Evolutionary conservation across 2,797 vertebrate species (phyloP).

Genomic region (Yasuhikotakia modesta): DNA sequence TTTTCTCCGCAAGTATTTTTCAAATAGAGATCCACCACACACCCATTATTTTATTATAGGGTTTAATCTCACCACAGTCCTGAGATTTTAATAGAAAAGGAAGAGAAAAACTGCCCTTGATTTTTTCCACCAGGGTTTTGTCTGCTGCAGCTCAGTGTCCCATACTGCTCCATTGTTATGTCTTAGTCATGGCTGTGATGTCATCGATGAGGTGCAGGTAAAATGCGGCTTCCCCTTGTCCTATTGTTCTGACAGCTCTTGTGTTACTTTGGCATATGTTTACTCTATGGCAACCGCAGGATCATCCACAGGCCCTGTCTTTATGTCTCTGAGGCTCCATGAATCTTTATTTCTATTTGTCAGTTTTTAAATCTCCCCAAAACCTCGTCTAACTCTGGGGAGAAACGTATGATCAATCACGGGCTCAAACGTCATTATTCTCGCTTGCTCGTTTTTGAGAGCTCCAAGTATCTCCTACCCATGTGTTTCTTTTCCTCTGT

Average conservation of each 20-base stretch:
- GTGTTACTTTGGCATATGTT: slow-evolving; percentile 58
- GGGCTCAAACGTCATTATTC: slow-evolving; percentile 24
- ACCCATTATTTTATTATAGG: slow-evolving; percentile 82
- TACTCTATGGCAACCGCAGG: slow-evolving; percentile 1
- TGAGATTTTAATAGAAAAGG: slow-evolving; percentile 72
- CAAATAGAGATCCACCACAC: slow-evolving; percentile 76
- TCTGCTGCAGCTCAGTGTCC: slow-evolving; percentile 66
- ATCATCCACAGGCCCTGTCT: slow-evolving; percentile 62
- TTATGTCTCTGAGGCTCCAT: slow-evolving; percentile 49
- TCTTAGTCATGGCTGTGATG: not conserved
- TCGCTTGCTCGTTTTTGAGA: not conserved
- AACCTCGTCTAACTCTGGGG: slow-evolving; percentile 66
- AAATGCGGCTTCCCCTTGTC: slow-evolving; percentile 16
- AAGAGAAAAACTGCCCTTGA: slow-evolving; percentile 70
- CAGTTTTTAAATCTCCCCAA: slow-evolving; percentile 53
- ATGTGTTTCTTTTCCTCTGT: slow-evolving; percentile 4
- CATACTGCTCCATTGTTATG: slow-evolving; percentile 65
- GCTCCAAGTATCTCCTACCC: slow-evolving; percentile 35
- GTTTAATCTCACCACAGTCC: slow-evolving; percentile 78
- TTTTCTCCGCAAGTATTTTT: slow-evolving; percentile 85
- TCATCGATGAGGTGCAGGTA: slow-evolving; percentile 25
- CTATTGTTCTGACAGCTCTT: slow-evolving; percentile 65
- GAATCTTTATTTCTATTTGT: slow-evolving; percentile 46
- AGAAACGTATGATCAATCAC: slow-evolving; percentile 65
- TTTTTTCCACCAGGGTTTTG: slow-evolving; percentile 54